Evolutionary conservation across 2,797 vertebrate species (phyloP).

Genomic region (Loriculus beryllinus): DNA sequence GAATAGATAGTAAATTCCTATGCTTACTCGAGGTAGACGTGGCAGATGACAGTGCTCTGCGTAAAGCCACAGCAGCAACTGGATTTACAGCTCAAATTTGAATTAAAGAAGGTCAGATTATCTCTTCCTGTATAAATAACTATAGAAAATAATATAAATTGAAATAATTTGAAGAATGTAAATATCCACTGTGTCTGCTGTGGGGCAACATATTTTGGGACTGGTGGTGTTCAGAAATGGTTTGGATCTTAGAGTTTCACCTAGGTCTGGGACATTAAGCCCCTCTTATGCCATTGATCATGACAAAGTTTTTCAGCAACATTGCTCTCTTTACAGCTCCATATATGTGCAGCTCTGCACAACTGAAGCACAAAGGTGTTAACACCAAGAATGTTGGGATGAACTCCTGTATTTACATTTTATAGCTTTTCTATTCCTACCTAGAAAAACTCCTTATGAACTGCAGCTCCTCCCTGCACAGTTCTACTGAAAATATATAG

Average conservation of each 20-base stretch:
- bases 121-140: not conserved
- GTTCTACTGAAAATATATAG: not conserved
- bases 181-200: not conserved
- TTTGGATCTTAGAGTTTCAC: not conserved
- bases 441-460: not conserved
- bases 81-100: not conserved
- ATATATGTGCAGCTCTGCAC: not conserved
- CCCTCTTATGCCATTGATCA: not conserved
- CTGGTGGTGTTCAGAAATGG: not conserved
- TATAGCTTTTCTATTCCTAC: not conserved
- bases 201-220: not conserved
- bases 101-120: not conserved
- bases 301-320: not conserved
- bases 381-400: not conserved
- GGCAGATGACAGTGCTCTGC: not conserved
- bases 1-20: not conserved
- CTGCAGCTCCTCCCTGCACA: not conserved
- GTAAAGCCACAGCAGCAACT: accelerated
- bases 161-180: not conserved
- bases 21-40: not conserved
- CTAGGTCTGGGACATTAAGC: not conserved
- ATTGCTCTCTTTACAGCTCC: not conserved
- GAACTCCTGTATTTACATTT: not conserved
- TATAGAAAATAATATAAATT: not conserved
- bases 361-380: not conserved